Evolutionary conservation across 1,140 invertebrate species (phyloP).

Genomic region (Drosophila sulfurigaster): DNA sequence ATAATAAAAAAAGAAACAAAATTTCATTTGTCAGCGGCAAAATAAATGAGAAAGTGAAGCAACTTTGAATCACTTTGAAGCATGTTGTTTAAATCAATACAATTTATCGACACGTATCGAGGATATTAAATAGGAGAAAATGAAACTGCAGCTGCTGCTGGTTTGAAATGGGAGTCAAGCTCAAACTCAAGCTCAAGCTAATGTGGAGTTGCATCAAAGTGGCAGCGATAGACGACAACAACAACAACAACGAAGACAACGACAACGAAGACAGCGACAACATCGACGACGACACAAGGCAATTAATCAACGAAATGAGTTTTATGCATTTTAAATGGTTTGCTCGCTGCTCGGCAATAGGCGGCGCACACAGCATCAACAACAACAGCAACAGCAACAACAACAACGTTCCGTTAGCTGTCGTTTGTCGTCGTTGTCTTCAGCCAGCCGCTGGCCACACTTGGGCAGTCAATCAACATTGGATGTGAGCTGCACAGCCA

Average conservation of each 20-base stretch:
- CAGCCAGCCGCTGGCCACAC: conserved; percentile 39
- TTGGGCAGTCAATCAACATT: conserved; percentile 52
- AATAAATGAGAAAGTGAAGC: background rate
- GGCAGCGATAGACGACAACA: conserved; percentile 32
- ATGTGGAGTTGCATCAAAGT: conserved; percentile 36
- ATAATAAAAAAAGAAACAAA: too few relatives aligned
- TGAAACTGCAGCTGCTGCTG: conserved; percentile 48
- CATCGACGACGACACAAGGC: conserved; percentile 41
- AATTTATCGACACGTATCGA: conserved; percentile 61
- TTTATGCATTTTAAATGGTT: conserved; percentile 82
- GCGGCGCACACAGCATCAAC: background rate
- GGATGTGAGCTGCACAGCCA: conserved; percentile 8
- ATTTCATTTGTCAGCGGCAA: too few relatives aligned
- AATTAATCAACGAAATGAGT: conserved; percentile 82
- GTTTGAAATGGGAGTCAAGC: background rate
- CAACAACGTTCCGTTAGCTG: conserved; percentile 64
- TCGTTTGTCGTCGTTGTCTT: conserved; percentile 56
- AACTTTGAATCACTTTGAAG: background rate
- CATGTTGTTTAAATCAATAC: conserved; percentile 29
- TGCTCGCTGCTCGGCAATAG: conserved; percentile 32
- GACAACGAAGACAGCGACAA: conserved; percentile 10
- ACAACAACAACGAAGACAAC: conserved; percentile 21
- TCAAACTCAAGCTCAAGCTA: conserved; percentile 8
- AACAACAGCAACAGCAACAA: conserved; percentile 25
- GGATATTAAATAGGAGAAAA: conserved; percentile 78